A percentile compares a stretch with the other conserved stretches of the same genome.
These are phyloP conservation scores for Coracopsis vasa DNA, from an alignment of 2,113 vertebrate species.

Conservation along the genomic window DNA sequence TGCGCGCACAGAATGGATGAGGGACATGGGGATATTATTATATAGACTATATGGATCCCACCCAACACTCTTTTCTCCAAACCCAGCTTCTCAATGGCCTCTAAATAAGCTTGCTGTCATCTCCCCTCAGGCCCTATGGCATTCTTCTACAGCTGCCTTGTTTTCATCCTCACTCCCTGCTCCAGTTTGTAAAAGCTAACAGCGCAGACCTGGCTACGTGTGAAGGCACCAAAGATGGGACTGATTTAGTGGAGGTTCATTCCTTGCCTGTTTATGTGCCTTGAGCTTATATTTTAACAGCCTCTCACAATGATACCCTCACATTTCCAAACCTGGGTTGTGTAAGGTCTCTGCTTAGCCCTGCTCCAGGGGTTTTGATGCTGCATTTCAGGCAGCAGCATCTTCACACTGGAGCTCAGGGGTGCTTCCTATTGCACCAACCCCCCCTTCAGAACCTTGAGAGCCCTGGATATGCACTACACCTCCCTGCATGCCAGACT, in stretches of 20 bases:
- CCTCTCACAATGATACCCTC: not conserved
- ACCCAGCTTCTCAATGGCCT: not conserved
- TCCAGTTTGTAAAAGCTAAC: conserved; percentile 15
- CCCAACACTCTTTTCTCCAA: not conserved
- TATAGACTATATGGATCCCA: not conserved
- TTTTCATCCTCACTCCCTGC: not conserved
- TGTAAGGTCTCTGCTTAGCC: not conserved
- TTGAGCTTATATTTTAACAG: not conserved
- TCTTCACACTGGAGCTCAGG: not conserved
- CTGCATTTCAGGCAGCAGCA: not conserved
- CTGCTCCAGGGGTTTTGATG: accelerated
- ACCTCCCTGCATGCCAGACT: not conserved
- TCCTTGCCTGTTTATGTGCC: not conserved
- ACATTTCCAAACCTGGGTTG: not conserved
- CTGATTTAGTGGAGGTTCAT: not conserved
- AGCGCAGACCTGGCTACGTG: not conserved
- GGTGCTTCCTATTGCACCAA: not conserved
- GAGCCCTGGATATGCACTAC: not conserved
- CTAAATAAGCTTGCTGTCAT: conserved; percentile 13
- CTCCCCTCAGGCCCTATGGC: not conserved
- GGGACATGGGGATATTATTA: not conserved
- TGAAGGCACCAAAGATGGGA: not conserved
- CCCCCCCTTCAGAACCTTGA: not conserved
- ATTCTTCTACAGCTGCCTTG: not conserved
- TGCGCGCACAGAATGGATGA: not conserved